Percentiles rank a stretch among this genome's conserved stretches.
Evolutionary conservation across 2,113 vertebrate genomes (phyloP).

Genomic region (Eonycteris spelaea): DNA sequence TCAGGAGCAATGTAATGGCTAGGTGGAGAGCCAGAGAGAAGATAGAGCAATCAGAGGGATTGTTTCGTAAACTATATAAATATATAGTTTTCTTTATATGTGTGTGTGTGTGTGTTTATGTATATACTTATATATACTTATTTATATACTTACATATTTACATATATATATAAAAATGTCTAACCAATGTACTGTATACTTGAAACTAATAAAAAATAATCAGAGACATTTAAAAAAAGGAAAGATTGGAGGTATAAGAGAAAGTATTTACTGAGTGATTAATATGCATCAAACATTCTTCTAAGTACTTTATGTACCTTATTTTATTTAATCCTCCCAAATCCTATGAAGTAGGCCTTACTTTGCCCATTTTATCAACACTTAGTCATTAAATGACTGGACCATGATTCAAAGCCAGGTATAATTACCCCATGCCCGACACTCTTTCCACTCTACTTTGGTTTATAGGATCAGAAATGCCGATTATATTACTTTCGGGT

Average conservation of each 20-base stretch:
- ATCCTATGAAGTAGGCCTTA: not conserved
- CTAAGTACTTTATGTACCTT: not conserved
- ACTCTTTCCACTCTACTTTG: not conserved
- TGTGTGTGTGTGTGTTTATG: too few relatives aligned
- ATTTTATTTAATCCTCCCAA: not conserved
- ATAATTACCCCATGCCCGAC: not conserved
- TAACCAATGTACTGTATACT: too few relatives aligned
- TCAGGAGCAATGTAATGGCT: too few relatives aligned
- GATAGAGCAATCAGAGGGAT: too few relatives aligned
- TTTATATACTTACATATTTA: too few relatives aligned
- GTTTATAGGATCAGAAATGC: not conserved
- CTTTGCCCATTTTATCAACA: not conserved
- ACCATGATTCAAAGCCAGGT: not conserved
- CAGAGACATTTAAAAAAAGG: not conserved
- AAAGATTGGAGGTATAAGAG: not conserved
- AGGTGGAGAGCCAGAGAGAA: too few relatives aligned
- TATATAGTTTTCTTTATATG: too few relatives aligned
- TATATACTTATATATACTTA: too few relatives aligned
- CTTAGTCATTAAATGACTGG: not conserved
- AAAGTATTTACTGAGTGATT: not conserved
- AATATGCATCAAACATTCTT: not conserved
- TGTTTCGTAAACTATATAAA: too few relatives aligned
- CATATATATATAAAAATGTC: too few relatives aligned
- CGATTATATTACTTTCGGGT: not conserved
- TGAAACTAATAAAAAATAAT: too few relatives aligned